phyloP scores from a whole-genome alignment of 1,140 invertebrate genomes.

The Lucilia sericata region DNA sequence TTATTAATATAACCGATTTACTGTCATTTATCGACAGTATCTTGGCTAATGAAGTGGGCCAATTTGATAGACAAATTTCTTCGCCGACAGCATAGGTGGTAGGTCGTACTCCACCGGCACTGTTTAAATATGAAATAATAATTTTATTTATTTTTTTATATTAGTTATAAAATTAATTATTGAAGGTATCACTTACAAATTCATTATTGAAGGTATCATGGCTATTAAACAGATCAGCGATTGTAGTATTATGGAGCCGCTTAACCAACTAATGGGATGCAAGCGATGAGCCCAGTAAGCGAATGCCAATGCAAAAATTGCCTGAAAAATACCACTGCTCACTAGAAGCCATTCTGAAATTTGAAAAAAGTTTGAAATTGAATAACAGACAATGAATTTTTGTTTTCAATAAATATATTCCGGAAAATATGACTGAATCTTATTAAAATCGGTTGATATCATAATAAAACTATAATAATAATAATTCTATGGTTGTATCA shows the following conservation, averaged over 20 bases:
- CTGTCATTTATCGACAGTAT: slow-evolving; percentile 55
- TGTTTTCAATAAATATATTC: too few species aligned
- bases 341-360: slow-evolving; percentile 73
- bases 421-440: too few species aligned
- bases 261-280: slow-evolving; percentile 73
- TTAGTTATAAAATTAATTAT: background rate
- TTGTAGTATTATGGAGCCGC: slow-evolving; percentile 72
- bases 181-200: slow-evolving; percentile 56
- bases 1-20: slow-evolving; percentile 64
- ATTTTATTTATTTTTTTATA: background rate
- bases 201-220: slow-evolving; percentile 72
- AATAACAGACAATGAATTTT: background rate
- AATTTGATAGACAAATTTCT: slow-evolving; percentile 56
- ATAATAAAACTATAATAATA: too few species aligned
- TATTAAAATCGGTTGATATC: too few species aligned
- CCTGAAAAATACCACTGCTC: slow-evolving; percentile 70
- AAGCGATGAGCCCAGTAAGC: slow-evolving; percentile 74
- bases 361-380: background rate
- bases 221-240: slow-evolving; percentile 69
- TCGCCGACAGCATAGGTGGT: background rate
- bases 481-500: too few species aligned
- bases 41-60: slow-evolving; percentile 61
- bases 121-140: slow-evolving; percentile 16
- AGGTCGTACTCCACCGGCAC: slow-evolving; percentile 52
- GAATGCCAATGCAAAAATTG: slow-evolving; percentile 70